Evolutionary conservation across 2,888 invertebrate species (phyloP).

Genomic region (Limulus polyphemus): DNA sequence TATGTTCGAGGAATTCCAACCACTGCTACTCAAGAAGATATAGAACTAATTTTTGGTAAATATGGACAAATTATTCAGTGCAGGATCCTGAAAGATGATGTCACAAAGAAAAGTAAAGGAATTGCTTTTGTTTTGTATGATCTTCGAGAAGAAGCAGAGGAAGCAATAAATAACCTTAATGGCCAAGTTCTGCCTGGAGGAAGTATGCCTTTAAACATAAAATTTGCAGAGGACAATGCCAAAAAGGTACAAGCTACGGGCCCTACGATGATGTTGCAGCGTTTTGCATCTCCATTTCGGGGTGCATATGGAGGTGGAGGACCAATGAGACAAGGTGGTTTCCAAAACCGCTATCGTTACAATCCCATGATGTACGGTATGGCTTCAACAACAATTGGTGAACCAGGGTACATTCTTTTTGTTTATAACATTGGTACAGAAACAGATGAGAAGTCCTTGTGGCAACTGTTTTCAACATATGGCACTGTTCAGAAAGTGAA

Average conservation of each 20-base stretch:
- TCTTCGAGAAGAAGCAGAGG: conserved; percentile 75
- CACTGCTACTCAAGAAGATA: conserved; percentile 51
- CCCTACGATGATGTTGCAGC: background rate
- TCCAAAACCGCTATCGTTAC: conserved; percentile 17
- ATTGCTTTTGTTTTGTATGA: conserved; percentile 74
- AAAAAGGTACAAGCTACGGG: conserved; percentile 35
- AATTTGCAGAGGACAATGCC: conserved; percentile 73
- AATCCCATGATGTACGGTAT: conserved; percentile 16
- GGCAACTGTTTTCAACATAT: conserved; percentile 36
- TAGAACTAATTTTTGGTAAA: conserved; percentile 71
- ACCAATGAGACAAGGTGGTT: conserved; percentile 9
- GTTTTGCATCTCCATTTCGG: background rate
- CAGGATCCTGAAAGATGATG: conserved; percentile 75
- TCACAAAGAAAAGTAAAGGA: conserved; percentile 72
- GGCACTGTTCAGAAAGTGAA: conserved; percentile 38
- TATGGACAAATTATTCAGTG: conserved; percentile 85
- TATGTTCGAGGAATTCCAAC: conserved; percentile 80
- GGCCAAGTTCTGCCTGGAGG: conserved; percentile 66
- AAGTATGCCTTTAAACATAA: conserved; percentile 67
- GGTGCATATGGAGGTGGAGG: conserved; percentile 7
- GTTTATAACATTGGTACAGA: conserved; percentile 38
- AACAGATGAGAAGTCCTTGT: conserved; percentile 36
- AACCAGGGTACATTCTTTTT: conserved; percentile 33
- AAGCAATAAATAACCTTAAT: conserved; percentile 72
- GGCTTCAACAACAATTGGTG: conserved; percentile 7